Percentiles rank a stretch among this genome's conserved stretches.
These are phyloP conservation scores for Ariopsis seemanni DNA, from an alignment of 2,113 vertebrate species.

Conservation along the genomic window DNA sequence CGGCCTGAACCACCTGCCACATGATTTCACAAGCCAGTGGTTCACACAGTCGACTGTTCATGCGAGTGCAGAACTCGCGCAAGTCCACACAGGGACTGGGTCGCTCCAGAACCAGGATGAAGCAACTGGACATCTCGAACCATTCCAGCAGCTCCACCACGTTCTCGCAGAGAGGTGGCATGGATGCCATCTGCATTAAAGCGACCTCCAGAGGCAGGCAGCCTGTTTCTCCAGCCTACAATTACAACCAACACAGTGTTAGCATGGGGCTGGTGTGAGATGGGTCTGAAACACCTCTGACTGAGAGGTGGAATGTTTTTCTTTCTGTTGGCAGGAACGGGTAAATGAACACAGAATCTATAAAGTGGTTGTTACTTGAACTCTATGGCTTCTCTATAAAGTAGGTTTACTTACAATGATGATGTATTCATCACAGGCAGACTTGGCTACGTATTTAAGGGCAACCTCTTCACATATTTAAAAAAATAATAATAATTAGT, in stretches of 20 bases:
- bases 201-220: neutral
- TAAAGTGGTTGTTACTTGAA: neutral
- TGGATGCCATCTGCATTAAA: neutral
- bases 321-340: too few relatives aligned
- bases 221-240: neutral
- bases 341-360: too few relatives aligned
- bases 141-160: neutral
- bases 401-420: neutral
- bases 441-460: neutral
- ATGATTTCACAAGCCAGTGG: slow-evolving; percentile 49
- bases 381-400: neutral
- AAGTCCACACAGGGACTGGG: slow-evolving; percentile 59
- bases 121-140: neutral
- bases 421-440: neutral
- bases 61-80: slow-evolving; percentile 43
- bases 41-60: slow-evolving; percentile 40
- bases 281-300: neutral
- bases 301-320: neutral
- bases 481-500: neutral
- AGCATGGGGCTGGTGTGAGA: neutral
- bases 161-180: neutral
- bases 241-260: neutral
- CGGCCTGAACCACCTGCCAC: slow-evolving; percentile 57
- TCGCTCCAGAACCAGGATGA: slow-evolving; percentile 52
- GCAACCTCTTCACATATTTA: neutral